Evolutionary conservation across 2,888 invertebrate genomes (phyloP).

Genomic region (Stenoptilia bipunctidactyla): DNA sequence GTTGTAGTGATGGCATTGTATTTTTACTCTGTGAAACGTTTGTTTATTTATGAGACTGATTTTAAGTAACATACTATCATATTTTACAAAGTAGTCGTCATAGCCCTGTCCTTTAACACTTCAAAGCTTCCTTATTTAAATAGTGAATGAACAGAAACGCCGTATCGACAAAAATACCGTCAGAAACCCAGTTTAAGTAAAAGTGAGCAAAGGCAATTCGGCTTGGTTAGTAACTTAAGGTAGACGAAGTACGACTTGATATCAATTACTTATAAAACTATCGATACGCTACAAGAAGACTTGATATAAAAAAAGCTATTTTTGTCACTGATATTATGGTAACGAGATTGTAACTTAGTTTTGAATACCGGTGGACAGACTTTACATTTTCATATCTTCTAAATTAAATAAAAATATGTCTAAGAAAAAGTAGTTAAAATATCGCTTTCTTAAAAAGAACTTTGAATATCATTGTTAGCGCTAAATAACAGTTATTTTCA

Average conservation of each 20-base stretch:
- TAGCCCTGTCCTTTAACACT: conserved; percentile 19
- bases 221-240: conserved; percentile 10
- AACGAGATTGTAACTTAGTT: conserved; percentile 32
- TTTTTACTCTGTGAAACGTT: conserved; percentile 11
- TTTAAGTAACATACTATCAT: conserved; percentile 47
- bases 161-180: too few species aligned
- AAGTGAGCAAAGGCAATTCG: not conserved
- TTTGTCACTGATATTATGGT: conserved; percentile 58
- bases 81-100: conserved; percentile 28
- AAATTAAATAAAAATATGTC: conserved; percentile 2
- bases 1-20: too few species aligned
- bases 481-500: not conserved
- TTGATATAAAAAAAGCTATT: conserved; percentile 58
- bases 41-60: conserved; percentile 64
- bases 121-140: too few species aligned
- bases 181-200: too few species aligned
- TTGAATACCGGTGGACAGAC: conserved; percentile 56
- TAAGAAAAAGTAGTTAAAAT: conserved; percentile 1
- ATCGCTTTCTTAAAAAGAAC: not conserved
- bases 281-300: conserved; percentile 34
- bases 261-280: conserved; percentile 54
- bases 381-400: conserved; percentile 17
- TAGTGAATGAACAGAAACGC: too few species aligned
- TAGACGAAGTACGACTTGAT: conserved; percentile 38
- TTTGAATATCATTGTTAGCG: too few species aligned